Evolutionary conservation across 2,113 vertebrate species (phyloP).

Genomic region (Podarcis cretensis): DNA sequence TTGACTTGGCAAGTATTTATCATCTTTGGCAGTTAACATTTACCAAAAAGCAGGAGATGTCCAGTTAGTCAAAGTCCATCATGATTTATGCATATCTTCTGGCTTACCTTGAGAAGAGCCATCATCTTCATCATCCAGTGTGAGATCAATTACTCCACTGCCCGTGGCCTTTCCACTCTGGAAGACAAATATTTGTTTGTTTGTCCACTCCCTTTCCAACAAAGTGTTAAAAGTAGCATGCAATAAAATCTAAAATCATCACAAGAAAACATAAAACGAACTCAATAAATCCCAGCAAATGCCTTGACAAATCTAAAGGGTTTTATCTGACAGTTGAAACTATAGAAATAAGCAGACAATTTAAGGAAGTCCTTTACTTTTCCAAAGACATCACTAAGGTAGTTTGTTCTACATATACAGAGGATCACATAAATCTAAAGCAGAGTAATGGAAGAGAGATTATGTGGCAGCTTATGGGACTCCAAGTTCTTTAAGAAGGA

Average conservation of each 20-base stretch:
- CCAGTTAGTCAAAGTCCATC: background rate
- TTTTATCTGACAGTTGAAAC: background rate
- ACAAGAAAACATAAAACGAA: background rate
- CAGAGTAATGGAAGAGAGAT: too few species aligned
- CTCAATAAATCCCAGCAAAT: background rate
- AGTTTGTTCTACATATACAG: too few species aligned
- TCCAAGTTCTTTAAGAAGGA: too few species aligned
- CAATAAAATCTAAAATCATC: background rate
- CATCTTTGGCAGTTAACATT: background rate
- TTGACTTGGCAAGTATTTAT: background rate
- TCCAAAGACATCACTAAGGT: too few species aligned
- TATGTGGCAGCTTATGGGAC: too few species aligned
- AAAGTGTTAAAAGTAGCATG: background rate
- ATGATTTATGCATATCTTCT: constrained; percentile 8
- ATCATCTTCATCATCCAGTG: constrained; percentile 83
- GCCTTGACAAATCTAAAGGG: background rate
- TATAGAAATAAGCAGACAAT: background rate
- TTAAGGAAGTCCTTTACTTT: background rate
- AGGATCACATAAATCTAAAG: too few species aligned
- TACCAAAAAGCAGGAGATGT: too few species aligned
- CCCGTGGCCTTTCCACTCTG: constrained; percentile 76
- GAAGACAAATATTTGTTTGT: constrained; percentile 62
- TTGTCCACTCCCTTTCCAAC: background rate
- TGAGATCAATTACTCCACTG: constrained; percentile 82
- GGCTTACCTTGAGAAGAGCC: constrained; percentile 71